Percentiles rank a stretch among this genome's conserved stretches.
Evolutionary conservation across 2,113 vertebrate species (phyloP).

Genomic region (Proterorhinus semilunaris): DNA sequence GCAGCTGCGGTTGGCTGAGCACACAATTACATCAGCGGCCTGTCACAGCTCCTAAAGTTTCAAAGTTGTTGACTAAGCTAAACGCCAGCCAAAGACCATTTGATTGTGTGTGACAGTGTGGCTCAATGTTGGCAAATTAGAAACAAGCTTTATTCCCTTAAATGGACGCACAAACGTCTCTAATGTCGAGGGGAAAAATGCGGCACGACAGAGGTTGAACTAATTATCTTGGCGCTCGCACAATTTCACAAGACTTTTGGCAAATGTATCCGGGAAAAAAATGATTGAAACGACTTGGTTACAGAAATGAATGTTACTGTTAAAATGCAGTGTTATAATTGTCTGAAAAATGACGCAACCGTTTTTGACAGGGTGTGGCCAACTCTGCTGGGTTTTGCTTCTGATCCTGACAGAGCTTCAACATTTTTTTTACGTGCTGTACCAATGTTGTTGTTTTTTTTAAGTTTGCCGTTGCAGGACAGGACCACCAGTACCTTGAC

Average conservation of each 20-base stretch:
- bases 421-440: too few species aligned
- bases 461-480: too few species aligned
- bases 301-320: too few species aligned
- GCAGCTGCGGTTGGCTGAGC: constrained; percentile 36
- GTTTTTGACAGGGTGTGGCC: too few species aligned
- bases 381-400: too few species aligned
- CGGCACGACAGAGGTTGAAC: not conserved
- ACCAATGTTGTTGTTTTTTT: too few species aligned
- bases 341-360: too few species aligned
- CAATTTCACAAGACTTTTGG: not conserved
- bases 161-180: not conserved
- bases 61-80: not conserved
- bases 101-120: not conserved
- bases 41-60: not conserved
- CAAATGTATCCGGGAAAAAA: not conserved
- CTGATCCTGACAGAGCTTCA: too few species aligned
- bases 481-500: too few species aligned
- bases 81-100: constrained; percentile 1
- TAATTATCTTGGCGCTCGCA: not conserved
- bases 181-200: not conserved
- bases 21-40: not conserved
- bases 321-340: too few species aligned
- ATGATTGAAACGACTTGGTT: too few species aligned
- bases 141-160: not conserved
- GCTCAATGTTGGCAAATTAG: not conserved